These are phyloP conservation scores for Poecilobothrus nobilitatus DNA, from an alignment of 2,888 invertebrate species.

Conservation along the genomic window DNA sequence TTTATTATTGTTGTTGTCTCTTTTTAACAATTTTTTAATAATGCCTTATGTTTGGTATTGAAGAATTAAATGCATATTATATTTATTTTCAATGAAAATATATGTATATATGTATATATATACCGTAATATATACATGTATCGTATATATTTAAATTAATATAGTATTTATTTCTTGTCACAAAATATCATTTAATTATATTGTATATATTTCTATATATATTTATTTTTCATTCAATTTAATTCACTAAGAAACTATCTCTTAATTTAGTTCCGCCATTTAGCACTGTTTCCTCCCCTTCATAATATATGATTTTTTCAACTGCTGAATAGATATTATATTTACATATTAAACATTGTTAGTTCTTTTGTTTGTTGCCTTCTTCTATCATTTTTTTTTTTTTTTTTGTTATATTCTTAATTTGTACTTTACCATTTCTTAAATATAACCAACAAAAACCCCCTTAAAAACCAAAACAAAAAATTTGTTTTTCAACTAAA, in stretches of 20 bases:
- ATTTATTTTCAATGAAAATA: not conserved
- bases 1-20: no score
- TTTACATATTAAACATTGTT: not conserved
- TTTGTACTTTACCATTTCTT: not conserved
- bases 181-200: constrained; percentile 1
- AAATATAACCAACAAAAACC: not conserved
- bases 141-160: not conserved
- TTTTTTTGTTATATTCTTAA: not conserved
- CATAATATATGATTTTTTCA: not conserved
- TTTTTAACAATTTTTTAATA: no score
- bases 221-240: constrained; percentile 4
- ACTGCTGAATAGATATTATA: not conserved
- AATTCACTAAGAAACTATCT: constrained; percentile 16
- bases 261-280: constrained; percentile 18
- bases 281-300: constrained; percentile 17
- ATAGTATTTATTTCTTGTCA: not conserved
- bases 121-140: not conserved
- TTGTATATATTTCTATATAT: not conserved
- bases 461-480: no score
- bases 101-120: not conserved
- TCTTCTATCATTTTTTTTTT: not conserved
- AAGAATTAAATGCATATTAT: not conserved
- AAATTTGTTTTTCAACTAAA: no score
- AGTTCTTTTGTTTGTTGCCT: not conserved
- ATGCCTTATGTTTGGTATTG: not conserved